Percentiles rank a stretch among this genome's conserved stretches.
Evolutionary conservation across 2,888 invertebrate species (phyloP).

Genomic region (Spialia ferax): DNA sequence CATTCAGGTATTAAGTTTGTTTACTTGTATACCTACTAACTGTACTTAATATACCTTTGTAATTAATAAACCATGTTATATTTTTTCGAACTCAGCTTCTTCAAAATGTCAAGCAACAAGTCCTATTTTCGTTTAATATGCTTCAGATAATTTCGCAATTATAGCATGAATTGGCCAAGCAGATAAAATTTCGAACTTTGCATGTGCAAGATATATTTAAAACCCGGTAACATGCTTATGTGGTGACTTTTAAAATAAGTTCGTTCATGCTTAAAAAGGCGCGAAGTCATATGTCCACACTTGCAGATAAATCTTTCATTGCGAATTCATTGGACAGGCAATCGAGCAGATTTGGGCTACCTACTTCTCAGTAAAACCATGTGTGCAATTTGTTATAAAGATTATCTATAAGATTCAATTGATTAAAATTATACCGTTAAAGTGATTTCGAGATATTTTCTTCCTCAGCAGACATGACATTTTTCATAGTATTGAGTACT

Average conservation of each 20-base stretch:
- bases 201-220: too few relatives aligned
- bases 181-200: neutral
- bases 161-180: neutral
- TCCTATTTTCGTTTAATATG: neutral
- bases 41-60: neutral
- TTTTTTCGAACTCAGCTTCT: neutral
- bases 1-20: neutral
- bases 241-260: neutral
- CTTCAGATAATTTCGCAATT: neutral
- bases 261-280: neutral
- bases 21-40: too few relatives aligned
- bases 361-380: neutral
- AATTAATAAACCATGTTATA: too few relatives aligned
- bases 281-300: neutral
- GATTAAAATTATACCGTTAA: too few relatives aligned
- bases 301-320: neutral
- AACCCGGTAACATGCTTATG: too few relatives aligned
- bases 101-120: neutral
- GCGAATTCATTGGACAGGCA: neutral
- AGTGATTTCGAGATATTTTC: too few relatives aligned
- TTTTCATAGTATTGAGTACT: too few relatives aligned
- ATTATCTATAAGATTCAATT: too few relatives aligned
- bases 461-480: too few relatives aligned
- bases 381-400: too few relatives aligned
- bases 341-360: neutral